Conservation (phyloP, 1,140 invertebrate genomes). For the Hycleus phaleratus region DNA sequence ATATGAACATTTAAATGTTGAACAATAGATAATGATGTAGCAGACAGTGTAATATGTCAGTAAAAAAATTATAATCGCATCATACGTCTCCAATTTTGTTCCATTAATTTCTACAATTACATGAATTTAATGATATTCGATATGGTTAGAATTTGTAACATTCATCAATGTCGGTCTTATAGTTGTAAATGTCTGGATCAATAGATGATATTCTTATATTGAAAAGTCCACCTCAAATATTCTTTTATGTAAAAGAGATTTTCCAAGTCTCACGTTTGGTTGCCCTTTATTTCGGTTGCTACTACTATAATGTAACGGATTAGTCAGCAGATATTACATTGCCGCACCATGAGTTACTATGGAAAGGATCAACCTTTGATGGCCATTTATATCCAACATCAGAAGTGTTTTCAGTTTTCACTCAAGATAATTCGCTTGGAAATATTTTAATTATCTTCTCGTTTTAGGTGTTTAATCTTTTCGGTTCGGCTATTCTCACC, state of each 20-base stretch:
- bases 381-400: conserved; percentile 7
- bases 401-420: neutral
- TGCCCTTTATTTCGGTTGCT: conserved; percentile 18
- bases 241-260: conserved; percentile 24
- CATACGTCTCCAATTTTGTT: too few species aligned
- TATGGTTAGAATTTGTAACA: too few species aligned
- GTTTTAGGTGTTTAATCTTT: conserved; percentile 12
- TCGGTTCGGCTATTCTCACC: neutral
- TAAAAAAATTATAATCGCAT: neutral
- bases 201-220: conserved; percentile 10
- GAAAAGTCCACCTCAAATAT: conserved; percentile 21
- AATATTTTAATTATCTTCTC: conserved; percentile 16
- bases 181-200: neutral
- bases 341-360: neutral
- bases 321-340: conserved; percentile 17
- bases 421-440: conserved; percentile 1
- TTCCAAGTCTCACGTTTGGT: conserved; percentile 16
- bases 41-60: conserved; percentile 1
- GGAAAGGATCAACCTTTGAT: conserved; percentile 17
- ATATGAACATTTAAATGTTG: neutral
- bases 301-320: conserved; percentile 17
- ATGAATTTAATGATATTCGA: too few species aligned
- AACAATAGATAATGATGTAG: conserved; percentile 8
- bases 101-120: too few species aligned
- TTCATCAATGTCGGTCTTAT: too few species aligned